These are phyloP conservation scores for Daphoenositta chrysoptera DNA, from an alignment of 2,113 vertebrate genomes.

Conservation along the genomic window DNA sequence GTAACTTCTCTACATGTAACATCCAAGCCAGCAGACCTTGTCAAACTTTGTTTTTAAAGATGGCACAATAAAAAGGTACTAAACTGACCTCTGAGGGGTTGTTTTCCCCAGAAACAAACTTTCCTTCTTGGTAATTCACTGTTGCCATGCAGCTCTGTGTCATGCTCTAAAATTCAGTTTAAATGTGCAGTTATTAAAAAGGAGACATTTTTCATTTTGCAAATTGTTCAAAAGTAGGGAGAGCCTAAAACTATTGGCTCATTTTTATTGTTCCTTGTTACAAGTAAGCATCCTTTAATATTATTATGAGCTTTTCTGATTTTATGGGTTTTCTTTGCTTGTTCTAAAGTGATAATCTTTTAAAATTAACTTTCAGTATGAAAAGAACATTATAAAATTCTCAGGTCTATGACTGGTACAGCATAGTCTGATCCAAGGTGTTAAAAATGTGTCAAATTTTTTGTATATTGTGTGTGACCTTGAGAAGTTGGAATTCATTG, in stretches of 20 bases:
- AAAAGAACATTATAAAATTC: not conserved
- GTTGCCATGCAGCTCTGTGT: not conserved
- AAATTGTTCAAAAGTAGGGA: not conserved
- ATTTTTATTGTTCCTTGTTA: not conserved
- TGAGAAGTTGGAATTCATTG: not conserved
- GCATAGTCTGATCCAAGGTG: not conserved
- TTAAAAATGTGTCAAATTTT: not conserved
- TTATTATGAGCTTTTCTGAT: not conserved
- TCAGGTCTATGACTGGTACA: not conserved
- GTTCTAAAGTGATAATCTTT: not conserved
- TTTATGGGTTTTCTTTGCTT: not conserved
- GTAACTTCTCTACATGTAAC: fast-evolving
- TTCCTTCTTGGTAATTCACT: not conserved
- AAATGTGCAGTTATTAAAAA: not conserved
- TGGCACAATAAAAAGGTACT: not conserved
- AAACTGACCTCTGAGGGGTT: not conserved
- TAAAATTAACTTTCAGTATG: not conserved
- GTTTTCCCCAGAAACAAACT: not conserved
- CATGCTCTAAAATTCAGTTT: not conserved
- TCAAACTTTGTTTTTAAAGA: not conserved
- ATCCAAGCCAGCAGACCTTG: not conserved
- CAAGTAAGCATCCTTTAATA: not conserved
- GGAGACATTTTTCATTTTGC: not conserved
- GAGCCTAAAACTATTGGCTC: not conserved
- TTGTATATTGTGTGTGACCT: not conserved